Percentiles rank a stretch among this genome's conserved stretches.
Conservation (phyloP, 2,888 invertebrate species). For the Heliconius sara region DNA sequence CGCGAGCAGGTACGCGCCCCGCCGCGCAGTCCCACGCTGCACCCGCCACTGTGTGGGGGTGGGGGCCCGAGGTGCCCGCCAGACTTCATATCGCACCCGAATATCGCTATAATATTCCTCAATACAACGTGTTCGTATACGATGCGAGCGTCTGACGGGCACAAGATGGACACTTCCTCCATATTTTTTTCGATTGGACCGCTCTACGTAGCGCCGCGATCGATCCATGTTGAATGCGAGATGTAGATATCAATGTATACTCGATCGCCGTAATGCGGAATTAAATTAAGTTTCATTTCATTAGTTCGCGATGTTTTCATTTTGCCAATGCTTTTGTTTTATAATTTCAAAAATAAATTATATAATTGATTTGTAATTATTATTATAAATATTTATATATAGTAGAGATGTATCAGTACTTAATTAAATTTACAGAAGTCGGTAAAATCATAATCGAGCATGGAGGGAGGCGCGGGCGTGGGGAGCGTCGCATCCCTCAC, state of each 20-base stretch:
- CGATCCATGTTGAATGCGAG: slow-evolving; percentile 15
- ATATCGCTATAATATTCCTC: slow-evolving; percentile 35
- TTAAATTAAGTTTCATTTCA: slow-evolving; percentile 8
- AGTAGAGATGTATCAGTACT: neutral
- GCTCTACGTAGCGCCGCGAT: slow-evolving; percentile 16
- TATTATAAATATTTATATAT: neutral
- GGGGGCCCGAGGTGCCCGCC: slow-evolving; percentile 33
- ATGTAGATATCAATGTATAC: slow-evolving; percentile 13
- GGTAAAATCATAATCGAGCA: slow-evolving; percentile 48
- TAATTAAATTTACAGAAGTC: slow-evolving; percentile 27
- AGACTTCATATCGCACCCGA: slow-evolving; percentile 33
- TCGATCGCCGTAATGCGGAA: neutral
- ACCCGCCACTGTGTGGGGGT: slow-evolving; percentile 27
- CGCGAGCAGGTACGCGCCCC: slow-evolving; percentile 59
- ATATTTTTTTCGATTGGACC: slow-evolving; percentile 10
- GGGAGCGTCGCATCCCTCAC: slow-evolving; percentile 81
- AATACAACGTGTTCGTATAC: slow-evolving; percentile 8
- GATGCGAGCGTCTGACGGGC: neutral
- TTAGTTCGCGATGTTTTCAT: slow-evolving; percentile 16
- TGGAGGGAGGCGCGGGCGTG: slow-evolving; percentile 80
- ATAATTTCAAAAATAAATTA: neutral
- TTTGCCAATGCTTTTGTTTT: neutral
- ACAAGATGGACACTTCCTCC: slow-evolving; percentile 1
- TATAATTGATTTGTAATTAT: neutral
- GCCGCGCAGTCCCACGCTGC: slow-evolving; percentile 39